These are phyloP conservation scores for Ectobius pallidus DNA, from an alignment of 2,888 invertebrate species.

Conservation along the genomic window DNA sequence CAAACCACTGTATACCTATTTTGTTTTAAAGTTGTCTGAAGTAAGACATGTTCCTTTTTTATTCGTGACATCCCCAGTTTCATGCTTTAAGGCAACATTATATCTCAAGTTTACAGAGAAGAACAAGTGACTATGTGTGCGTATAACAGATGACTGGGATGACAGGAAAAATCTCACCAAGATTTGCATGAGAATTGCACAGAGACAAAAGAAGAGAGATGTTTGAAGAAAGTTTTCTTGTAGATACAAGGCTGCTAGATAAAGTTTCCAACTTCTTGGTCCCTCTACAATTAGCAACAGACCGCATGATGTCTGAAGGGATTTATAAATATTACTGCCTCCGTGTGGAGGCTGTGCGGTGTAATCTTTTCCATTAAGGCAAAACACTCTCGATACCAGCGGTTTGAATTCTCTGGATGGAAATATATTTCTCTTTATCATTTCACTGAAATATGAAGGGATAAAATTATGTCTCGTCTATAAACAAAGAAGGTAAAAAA, in stretches of 20 bases:
- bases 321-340: conserved; percentile 5
- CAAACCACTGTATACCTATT: too few species aligned
- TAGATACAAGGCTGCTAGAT: conserved; percentile 1
- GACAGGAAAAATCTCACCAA: conserved; percentile 22
- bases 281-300: conserved; percentile 20
- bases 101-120: not conserved
- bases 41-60: too few species aligned
- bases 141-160: conserved; percentile 26
- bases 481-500: too few species aligned
- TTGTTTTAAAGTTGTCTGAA: too few species aligned
- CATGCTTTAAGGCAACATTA: not conserved
- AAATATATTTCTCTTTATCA: too few species aligned
- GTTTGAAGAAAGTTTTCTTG: not conserved
- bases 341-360: not conserved
- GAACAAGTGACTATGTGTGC: not conserved
- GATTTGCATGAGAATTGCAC: conserved; percentile 34
- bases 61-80: not conserved
- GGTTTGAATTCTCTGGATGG: too few species aligned
- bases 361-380: not conserved
- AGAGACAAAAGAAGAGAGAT: not conserved
- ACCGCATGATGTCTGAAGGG: conserved; percentile 1
- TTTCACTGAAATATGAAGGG: too few species aligned
- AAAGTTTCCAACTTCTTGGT: not conserved
- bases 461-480: too few species aligned
- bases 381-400: not conserved